Evolutionary conservation across 2,797 vertebrate genomes (phyloP).

Genomic region (Simalia tracyae): DNA sequence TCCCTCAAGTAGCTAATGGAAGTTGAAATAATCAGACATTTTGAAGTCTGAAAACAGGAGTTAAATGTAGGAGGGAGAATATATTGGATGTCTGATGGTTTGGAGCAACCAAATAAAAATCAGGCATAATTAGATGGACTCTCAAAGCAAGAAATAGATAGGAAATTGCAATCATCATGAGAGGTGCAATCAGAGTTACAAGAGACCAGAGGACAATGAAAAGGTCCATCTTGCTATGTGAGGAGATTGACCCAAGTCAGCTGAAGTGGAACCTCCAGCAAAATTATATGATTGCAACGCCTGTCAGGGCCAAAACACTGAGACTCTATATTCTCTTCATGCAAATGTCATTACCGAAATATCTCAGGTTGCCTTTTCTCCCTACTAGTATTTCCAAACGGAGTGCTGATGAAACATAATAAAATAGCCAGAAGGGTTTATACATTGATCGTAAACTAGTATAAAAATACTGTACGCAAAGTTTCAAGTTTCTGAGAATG

Average conservation of each 20-base stretch:
- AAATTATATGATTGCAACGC: constrained; percentile 20
- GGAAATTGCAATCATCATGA: background rate
- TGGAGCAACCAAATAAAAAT: constrained; percentile 24
- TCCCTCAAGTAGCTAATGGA: background rate
- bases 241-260: constrained; percentile 1
- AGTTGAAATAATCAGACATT: constrained; percentile 35
- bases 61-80: constrained; percentile 7
- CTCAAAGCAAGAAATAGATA: constrained; percentile 18
- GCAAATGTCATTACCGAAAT: background rate
- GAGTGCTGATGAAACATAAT: background rate
- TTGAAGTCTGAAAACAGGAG: constrained; percentile 18
- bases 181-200: constrained; percentile 17
- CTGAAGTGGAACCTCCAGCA: constrained; percentile 9
- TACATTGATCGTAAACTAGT: background rate
- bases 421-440: background rate
- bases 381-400: background rate
- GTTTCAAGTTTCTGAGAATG: background rate
- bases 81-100: constrained; percentile 27
- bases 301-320: constrained; percentile 28
- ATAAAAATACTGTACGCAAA: background rate
- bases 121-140: constrained; percentile 19
- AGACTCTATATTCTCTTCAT: constrained; percentile 9
- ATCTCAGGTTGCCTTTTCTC: background rate
- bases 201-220: constrained; percentile 21
- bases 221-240: background rate